Percentiles rank a stretch among this genome's conserved stretches.
Evolutionary conservation across 1,140 invertebrate genomes (phyloP).

Genomic region (Ridgeia piscesae): DNA sequence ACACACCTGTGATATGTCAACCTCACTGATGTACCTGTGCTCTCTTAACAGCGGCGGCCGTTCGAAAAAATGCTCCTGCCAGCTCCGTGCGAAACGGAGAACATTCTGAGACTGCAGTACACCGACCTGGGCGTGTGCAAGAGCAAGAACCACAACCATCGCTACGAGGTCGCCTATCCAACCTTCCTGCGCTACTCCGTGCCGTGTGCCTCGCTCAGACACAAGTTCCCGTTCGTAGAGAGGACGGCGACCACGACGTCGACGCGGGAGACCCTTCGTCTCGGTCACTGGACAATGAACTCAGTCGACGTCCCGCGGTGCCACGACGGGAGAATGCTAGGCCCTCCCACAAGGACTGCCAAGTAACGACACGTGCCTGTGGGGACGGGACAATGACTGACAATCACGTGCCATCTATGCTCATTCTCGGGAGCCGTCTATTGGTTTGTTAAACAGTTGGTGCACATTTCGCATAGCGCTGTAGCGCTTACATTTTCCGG

Average conservation of each 20-base stretch:
- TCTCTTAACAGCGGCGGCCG: not conserved
- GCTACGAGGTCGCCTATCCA: not conserved
- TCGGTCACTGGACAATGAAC: not conserved
- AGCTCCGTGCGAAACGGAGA: not conserved
- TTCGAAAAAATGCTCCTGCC: not conserved
- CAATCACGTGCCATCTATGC: too few species aligned
- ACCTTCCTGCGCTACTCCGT: not conserved
- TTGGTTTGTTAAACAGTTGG: too few species aligned
- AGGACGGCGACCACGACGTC: not conserved
- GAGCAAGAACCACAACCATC: not conserved
- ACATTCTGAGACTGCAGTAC: not conserved
- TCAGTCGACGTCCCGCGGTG: not conserved
- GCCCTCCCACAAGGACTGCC: not conserved
- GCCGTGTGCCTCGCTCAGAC: not conserved
- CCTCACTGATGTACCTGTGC: not conserved
- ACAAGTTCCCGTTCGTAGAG: conserved; percentile 4
- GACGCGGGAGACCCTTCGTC: conserved; percentile 10
- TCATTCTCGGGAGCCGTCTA: too few species aligned
- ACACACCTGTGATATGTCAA: too few species aligned
- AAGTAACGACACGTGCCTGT: too few species aligned
- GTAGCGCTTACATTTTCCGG: too few species aligned
- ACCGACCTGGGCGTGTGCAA: not conserved
- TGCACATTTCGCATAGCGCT: too few species aligned
- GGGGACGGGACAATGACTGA: too few species aligned
- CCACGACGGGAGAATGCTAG: too few species aligned